Evolutionary conservation across 2,113 vertebrate genomes (phyloP).

Genomic region (Eira barbara): DNA sequence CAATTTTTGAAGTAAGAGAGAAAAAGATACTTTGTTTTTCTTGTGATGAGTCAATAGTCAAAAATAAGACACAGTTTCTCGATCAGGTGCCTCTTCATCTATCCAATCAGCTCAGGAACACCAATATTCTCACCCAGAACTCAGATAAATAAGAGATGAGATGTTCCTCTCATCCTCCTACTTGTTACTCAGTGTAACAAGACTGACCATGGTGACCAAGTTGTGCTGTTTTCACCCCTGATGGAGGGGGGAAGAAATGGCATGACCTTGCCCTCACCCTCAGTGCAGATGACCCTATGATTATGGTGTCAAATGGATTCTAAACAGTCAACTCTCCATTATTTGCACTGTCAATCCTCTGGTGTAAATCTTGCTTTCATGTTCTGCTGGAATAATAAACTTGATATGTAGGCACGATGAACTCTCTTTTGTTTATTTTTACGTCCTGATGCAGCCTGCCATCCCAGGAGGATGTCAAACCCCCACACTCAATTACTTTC

Average conservation of each 20-base stretch:
- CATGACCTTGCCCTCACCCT: neutral
- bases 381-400: conserved; percentile 18
- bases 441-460: neutral
- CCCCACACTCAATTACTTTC: neutral
- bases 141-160: too few relatives aligned
- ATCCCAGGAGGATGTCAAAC: neutral
- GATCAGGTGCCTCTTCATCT: neutral
- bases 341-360: neutral
- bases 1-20: neutral
- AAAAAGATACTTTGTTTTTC: neutral
- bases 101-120: neutral
- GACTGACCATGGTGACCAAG: neutral
- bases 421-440: conserved; percentile 33
- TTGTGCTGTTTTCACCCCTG: neutral
- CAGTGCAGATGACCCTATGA: neutral
- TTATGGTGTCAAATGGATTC: neutral
- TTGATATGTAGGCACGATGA: neutral
- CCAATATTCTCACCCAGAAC: neutral
- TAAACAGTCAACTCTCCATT: neutral
- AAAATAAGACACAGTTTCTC: neutral
- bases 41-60: neutral
- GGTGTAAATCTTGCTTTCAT: neutral
- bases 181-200: neutral
- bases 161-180: neutral
- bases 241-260: neutral